Base-by-base conservation (phyloP, 1,140 invertebrate species). In the Hesperophylax magnus region DNA sequence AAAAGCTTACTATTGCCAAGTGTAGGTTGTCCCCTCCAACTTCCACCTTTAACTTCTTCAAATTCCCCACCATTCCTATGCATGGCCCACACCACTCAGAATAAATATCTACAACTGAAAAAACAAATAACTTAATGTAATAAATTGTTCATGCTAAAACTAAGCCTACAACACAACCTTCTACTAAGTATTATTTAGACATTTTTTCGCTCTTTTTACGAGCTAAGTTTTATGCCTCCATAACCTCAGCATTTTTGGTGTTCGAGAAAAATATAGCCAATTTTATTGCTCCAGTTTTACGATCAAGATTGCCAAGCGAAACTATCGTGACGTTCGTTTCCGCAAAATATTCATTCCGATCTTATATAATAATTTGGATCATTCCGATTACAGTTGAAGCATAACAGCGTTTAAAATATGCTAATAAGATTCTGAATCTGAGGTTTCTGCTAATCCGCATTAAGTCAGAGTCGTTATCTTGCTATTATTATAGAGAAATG, bases 61-160 rank as follows among this genome's bases (percentile, higher is more conserved):
- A 91, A 86, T 94, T 96, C 81, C 94, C 95, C 27, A 96, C 91
- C 95, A 98, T 96, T 31, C 94, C 96, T 77, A 93, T 89, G 85
- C 97, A 98, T 0, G 97, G 96, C 8, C 97, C 97, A 86, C 95
- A 96, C 97, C 97, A 98, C 80, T 97, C 96, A n/a, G 96, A 95
- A 88, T 96, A 98, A 31, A 98, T 92, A 87, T 98, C 97, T 22
- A 97, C 91, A 81, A 98, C 96, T 97, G 86, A 56, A 86, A 78
- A 82, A 82, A 84, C 69, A 54, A 69, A n/a, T n/a, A n/a, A 67
- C 6, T 31, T 31, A 31, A 3, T 31, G 27, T 31, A 31, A 47
- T 47, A 47, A 47, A 47, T 47, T 47, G 1, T 47, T 47, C 11
- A 47, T 47, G 39, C 1, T 47, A 2, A 47, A 47, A 14, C 39